Conservation (phyloP, 2,888 invertebrate species). For the Nephrotoma flavescens region DNA sequence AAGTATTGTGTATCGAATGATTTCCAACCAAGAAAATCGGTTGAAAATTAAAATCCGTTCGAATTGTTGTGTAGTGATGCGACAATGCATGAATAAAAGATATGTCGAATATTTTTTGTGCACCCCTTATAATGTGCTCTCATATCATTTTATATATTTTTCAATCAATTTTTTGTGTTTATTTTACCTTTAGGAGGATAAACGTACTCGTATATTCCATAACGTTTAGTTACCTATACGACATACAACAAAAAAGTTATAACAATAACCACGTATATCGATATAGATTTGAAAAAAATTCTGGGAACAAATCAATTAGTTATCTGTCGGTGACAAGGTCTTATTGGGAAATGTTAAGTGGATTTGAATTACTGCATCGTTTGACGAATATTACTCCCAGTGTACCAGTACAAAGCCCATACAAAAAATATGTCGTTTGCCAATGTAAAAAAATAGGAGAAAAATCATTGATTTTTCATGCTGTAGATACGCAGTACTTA, state of each 20-base stretch:
- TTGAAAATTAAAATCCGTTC: neutral
- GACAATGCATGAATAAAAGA: neutral
- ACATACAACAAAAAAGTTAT: no score
- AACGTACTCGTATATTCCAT: no score
- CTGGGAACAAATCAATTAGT: no score
- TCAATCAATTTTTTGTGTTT: neutral
- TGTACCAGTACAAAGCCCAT: neutral
- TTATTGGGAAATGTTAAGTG: no score
- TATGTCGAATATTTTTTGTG: neutral
- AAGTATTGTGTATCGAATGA: neutral
- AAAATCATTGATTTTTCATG: neutral
- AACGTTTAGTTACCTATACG: no score
- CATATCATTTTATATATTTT: neutral
- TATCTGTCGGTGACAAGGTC: no score
- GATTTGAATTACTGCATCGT: no score
- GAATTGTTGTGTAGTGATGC: neutral
- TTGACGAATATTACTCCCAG: neutral
- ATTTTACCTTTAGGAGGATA: neutral
- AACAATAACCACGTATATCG: no score
- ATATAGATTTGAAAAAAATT: no score
- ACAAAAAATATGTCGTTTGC: neutral
- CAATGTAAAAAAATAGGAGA: neutral
- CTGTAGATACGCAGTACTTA: neutral
- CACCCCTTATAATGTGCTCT: neutral
- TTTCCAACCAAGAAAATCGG: neutral